Evolutionary conservation across 2,888 invertebrate species (phyloP).

Genomic region (Dolichopus griseipennis): DNA sequence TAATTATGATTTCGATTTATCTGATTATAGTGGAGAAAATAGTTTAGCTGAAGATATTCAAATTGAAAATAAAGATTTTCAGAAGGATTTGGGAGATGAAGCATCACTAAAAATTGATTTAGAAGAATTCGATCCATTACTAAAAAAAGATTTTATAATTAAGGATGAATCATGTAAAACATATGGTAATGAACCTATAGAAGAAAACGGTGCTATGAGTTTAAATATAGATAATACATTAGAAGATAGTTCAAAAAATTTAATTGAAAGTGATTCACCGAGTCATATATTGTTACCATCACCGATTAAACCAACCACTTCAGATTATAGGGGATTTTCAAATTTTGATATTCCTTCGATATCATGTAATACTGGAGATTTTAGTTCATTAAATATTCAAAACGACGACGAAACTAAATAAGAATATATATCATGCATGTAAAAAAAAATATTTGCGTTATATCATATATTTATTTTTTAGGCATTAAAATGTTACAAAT

Average conservation of each 20-base stretch:
- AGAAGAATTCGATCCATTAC: conserved; percentile 42
- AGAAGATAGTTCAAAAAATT: conserved; percentile 19
- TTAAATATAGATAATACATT: not conserved
- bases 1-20: conserved; percentile 68
- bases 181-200: not conserved
- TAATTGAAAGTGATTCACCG: conserved; percentile 40
- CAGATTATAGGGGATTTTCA: conserved; percentile 54
- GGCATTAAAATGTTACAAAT: not conserved
- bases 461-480: not conserved
- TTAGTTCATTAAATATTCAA: conserved; percentile 32
- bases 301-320: conserved; percentile 48
- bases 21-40: conserved; percentile 64
- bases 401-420: not conserved
- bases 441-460: not conserved
- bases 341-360: conserved; percentile 56
- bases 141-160: conserved; percentile 20
- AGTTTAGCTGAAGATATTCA: conserved; percentile 51
- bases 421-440: not conserved
- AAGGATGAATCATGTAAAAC: not conserved
- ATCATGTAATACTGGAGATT: conserved; percentile 56
- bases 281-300: conserved; percentile 49
- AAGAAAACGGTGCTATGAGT: conserved; percentile 10
- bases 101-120: conserved; percentile 32
- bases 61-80: conserved; percentile 38
- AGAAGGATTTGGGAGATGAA: conserved; percentile 23